Conservation (phyloP, 2,888 invertebrate genomes). For the Chelonus formosanus region DNA sequence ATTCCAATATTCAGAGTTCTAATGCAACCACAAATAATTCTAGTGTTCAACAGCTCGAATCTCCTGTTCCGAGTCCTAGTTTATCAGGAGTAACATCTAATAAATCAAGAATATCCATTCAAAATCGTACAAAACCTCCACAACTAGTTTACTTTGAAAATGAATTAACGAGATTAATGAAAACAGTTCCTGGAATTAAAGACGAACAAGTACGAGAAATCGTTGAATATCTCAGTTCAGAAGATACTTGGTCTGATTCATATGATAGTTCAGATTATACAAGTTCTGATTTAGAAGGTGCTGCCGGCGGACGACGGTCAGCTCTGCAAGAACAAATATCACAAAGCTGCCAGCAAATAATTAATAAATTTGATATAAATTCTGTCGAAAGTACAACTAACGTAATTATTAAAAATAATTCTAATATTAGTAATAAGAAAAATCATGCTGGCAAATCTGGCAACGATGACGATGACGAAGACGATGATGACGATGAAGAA, state of each 20-base stretch:
- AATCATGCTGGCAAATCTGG: conserved; percentile 41
- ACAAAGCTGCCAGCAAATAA: conserved; percentile 80
- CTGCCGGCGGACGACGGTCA: conserved; percentile 71
- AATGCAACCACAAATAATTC: conserved; percentile 46
- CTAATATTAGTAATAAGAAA: conserved; percentile 26
- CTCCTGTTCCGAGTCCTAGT: conserved; percentile 69
- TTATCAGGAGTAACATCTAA: conserved; percentile 50
- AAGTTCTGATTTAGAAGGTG: conserved; percentile 84
- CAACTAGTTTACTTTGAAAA: conserved; percentile 90
- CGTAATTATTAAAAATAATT: conserved; percentile 19
- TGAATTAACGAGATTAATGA: conserved; percentile 89
- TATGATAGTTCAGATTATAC: conserved; percentile 93
- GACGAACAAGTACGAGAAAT: conserved; percentile 92
- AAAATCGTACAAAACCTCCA: conserved; percentile 78
- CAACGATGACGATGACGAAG: conserved; percentile 67
- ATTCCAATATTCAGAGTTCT: conserved; percentile 59
- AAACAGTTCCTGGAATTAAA: conserved; percentile 89
- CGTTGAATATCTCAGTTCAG: conserved; percentile 90
- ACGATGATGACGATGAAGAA: conserved; percentile 64
- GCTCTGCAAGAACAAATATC: conserved; percentile 86
- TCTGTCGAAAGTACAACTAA: conserved; percentile 36
- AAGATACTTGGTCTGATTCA: conserved; percentile 93
- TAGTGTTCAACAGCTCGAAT: conserved; percentile 55
- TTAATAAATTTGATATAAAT: conserved; percentile 69
- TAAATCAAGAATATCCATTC: conserved; percentile 56